These are phyloP conservation scores for Simalia tracyae DNA, from an alignment of 2,797 vertebrate genomes.

Conservation along the genomic window DNA sequence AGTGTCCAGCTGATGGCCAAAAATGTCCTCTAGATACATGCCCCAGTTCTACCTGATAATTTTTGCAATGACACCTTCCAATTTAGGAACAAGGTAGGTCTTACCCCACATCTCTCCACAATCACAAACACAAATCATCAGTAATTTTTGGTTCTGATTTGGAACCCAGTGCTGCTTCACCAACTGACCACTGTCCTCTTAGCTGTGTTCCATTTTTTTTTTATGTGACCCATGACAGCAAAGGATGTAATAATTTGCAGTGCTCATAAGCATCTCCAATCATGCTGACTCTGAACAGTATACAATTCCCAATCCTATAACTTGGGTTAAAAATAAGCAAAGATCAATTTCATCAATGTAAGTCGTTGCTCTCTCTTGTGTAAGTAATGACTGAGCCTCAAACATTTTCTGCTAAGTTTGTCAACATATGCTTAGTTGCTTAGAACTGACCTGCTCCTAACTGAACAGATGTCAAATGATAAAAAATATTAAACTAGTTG, in stretches of 20 bases:
- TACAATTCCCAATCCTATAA: background rate
- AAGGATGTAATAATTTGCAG: background rate
- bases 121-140: background rate
- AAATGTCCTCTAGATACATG: background rate
- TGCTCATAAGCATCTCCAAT: background rate
- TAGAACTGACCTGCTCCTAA: constrained; percentile 59
- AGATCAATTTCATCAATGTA: background rate
- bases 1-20: background rate
- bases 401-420: background rate
- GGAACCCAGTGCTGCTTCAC: background rate
- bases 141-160: background rate
- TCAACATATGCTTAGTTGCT: constrained; percentile 48
- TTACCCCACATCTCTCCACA: background rate
- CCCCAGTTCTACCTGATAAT: background rate
- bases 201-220: background rate
- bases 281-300: background rate
- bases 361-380: background rate
- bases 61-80: background rate
- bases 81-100: background rate
- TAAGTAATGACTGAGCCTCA: background rate
- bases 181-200: background rate
- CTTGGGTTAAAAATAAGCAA: background rate
- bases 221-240: background rate
- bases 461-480: constrained; percentile 40
- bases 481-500: constrained; percentile 53